Conservation (phyloP, 1,140 invertebrate genomes). For the Hycleus phaleratus region DNA sequence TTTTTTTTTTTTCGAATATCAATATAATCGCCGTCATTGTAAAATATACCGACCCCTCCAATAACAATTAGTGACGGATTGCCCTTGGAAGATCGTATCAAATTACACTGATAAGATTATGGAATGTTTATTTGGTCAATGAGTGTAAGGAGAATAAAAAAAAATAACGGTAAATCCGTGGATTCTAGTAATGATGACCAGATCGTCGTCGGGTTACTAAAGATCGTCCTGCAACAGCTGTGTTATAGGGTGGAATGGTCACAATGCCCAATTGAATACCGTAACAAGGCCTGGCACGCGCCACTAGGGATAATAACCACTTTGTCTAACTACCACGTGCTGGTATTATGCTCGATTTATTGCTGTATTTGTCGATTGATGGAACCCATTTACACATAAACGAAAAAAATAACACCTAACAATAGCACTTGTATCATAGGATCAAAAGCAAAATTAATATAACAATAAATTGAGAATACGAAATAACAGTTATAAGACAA, state of each 20-base stretch:
- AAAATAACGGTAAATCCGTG: constrained; percentile 6
- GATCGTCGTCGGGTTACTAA: constrained; percentile 9
- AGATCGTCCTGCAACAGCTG: constrained; percentile 9
- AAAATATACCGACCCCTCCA: too few species aligned
- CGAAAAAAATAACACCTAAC: too few species aligned
- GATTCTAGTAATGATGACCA: constrained; percentile 2
- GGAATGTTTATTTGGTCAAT: constrained; percentile 6
- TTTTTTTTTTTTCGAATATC: too few species aligned
- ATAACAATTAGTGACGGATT: too few species aligned
- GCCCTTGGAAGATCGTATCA: too few species aligned
- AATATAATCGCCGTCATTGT: too few species aligned
- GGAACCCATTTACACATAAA: not conserved
- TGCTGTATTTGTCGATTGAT: constrained; percentile 11
- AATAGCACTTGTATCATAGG: too few species aligned
- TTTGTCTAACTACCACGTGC: constrained; percentile 16
- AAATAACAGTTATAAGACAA: not conserved
- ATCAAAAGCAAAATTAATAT: too few species aligned
- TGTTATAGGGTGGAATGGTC: constrained; percentile 6
- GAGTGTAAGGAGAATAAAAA: not conserved
- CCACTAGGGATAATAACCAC: constrained; percentile 15
- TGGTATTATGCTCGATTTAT: constrained; percentile 14
- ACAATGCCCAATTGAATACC: constrained; percentile 15
- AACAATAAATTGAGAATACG: too few species aligned
- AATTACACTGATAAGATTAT: not conserved
- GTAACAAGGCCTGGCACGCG: constrained; percentile 11